Evolutionary conservation across 2,888 invertebrate genomes (phyloP), one percentile per base, ranked within the genome.

Genomic region (Timema podura): DNA sequence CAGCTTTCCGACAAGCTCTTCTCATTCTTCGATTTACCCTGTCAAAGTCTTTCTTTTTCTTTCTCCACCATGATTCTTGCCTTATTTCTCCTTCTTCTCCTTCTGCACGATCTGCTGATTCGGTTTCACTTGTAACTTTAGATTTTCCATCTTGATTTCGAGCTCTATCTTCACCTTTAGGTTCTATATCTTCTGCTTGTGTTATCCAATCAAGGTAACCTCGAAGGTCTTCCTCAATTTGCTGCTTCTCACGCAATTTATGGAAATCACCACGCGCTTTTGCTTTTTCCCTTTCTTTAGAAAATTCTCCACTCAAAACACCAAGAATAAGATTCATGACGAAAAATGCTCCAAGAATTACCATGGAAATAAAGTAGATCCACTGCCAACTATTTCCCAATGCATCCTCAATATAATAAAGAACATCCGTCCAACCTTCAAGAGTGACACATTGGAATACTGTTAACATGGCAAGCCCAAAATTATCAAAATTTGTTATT

Each of bases 241-340:
- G 98, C 80, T 99, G 98, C 79, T 98, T 98, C 81, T 99, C 98
- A 70, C 98, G 86, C 72, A 98, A 85, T 81, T 99, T 99, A 81
- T 99, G 98, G 82, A 99, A 99, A 82, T 99, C 98, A 10, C 99
- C 99, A 68, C 98, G 87, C 73, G 97, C 96, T 83, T 98, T 96
- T 5, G 98, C 98, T 79, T 99, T 99, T 80, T 99, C 99, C 89
- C 98, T 91, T 84, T 99, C 99, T 85, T 99, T 99, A 68, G 98
- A 99, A 85, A 99, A 99, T 83, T 99, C 99, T 85, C 96, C 99
- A 79, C 97, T 98, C 79, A 99, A 88, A 80, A 99, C 99, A 93
- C 99, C 99, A 82, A 99, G 95, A 90, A 99, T 99, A 68, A 99
- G 89, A 84, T 99, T 99, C 93, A 99, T 97, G 75, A 99, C 99